Conservation (phyloP, 1,140 invertebrate genomes). For the Drosophila sp. region DNA sequence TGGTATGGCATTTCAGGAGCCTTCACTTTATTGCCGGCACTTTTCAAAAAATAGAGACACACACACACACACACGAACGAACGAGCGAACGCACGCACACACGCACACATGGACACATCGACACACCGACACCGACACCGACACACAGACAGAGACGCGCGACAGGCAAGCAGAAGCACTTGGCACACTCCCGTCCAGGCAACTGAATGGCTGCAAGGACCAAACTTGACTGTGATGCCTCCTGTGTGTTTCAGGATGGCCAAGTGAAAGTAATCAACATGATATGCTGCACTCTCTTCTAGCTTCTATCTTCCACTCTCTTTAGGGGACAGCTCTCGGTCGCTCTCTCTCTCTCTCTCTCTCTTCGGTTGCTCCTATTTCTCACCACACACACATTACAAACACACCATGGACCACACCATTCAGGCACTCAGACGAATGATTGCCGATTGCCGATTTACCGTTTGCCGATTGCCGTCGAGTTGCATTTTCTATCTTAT, state of each 20-base stretch:
- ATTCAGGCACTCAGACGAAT: constrained; percentile 44
- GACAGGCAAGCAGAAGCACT: constrained; percentile 11
- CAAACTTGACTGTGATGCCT: constrained; percentile 60
- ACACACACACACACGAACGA: constrained; percentile 7
- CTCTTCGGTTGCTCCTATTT: constrained; percentile 62
- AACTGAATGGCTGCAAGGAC: constrained; percentile 68
- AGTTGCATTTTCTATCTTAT: constrained; percentile 41
- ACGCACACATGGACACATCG: constrained; percentile 5
- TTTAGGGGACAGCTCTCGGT: constrained; percentile 9
- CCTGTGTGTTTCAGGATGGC: not conserved
- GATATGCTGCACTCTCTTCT: constrained; percentile 23
- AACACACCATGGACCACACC: constrained; percentile 28
- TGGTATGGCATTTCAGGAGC: constrained; percentile 28
- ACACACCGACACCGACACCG: constrained; percentile 10
- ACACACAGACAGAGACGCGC: constrained; percentile 11
- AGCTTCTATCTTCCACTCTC: constrained; percentile 35
- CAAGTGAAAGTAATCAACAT: constrained; percentile 10
- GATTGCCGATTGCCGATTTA: constrained; percentile 12
- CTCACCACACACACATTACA: constrained; percentile 36
- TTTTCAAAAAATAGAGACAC: constrained; percentile 28
- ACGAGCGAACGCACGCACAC: not conserved
- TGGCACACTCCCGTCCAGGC: constrained; percentile 49
- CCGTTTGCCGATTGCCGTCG: constrained; percentile 22
- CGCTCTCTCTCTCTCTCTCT: constrained; percentile 5
- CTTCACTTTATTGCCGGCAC: constrained; percentile 44